phyloP scores from a whole-genome alignment of 1,140 invertebrate species.

The Triops longicaudatus region DNA sequence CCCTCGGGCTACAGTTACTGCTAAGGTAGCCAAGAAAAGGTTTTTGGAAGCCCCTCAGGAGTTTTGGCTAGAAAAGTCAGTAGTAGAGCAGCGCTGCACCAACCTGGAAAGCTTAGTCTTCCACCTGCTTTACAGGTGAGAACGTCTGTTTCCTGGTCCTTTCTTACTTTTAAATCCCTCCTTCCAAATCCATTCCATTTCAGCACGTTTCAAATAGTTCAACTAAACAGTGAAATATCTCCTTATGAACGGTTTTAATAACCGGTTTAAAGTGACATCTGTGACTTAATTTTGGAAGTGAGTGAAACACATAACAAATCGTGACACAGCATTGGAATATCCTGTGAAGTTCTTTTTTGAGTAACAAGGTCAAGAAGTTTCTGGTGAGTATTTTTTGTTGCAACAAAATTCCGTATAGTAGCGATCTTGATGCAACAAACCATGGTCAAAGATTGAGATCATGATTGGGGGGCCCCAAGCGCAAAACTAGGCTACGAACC shows the following conservation, averaged over 20 bases:
- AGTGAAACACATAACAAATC: too few relatives aligned
- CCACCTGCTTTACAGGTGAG: conserved; percentile 7
- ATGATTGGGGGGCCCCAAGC: neutral
- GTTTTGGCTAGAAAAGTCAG: neutral
- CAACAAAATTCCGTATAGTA: neutral
- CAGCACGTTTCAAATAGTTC: too few relatives aligned
- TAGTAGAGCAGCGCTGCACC: neutral
- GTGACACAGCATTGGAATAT: too few relatives aligned
- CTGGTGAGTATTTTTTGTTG: too few relatives aligned
- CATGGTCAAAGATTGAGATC: neutral
- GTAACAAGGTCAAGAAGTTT: too few relatives aligned
- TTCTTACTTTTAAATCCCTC: too few relatives aligned
- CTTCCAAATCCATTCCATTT: too few relatives aligned
- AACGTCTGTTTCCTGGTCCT: neutral
- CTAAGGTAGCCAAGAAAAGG: neutral
- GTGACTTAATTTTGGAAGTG: too few relatives aligned
- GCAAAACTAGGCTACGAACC: neutral
- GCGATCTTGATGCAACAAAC: neutral
- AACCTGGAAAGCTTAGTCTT: neutral
- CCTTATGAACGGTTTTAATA: too few relatives aligned
- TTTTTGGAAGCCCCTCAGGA: neutral
- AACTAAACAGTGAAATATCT: too few relatives aligned
- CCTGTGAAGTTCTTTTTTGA: too few relatives aligned
- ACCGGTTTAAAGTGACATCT: too few relatives aligned
- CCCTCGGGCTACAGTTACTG: neutral